A percentile compares a stretch with the other conserved stretches of the same genome.
Evolutionary conservation across 2,888 invertebrate genomes (phyloP).

Genomic region (Sinohyriopsis cumingii): DNA sequence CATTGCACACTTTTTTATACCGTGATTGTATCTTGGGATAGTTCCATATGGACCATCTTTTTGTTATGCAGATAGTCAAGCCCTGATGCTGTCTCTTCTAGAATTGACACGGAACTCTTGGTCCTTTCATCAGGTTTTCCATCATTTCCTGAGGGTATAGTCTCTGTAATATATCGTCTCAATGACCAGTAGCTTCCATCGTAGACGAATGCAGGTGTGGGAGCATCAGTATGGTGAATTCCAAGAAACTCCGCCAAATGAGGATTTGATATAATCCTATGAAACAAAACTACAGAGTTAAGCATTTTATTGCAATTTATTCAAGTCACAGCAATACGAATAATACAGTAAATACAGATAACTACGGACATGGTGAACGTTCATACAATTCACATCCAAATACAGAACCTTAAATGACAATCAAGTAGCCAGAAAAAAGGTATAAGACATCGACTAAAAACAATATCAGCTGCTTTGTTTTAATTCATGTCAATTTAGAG

Average conservation of each 20-base stretch:
- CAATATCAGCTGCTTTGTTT: too few species aligned
- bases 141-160: neutral
- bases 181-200: constrained; percentile 34
- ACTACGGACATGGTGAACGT: too few species aligned
- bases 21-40: constrained; percentile 57
- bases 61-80: constrained; percentile 58
- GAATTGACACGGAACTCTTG: neutral
- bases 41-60: constrained; percentile 63
- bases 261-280: neutral
- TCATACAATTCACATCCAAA: too few species aligned
- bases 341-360: too few species aligned
- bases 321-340: neutral
- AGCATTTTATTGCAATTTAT: neutral
- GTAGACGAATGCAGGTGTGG: constrained; percentile 34
- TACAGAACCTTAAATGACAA: too few species aligned
- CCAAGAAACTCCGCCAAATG: constrained; percentile 39
- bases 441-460: too few species aligned
- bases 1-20: constrained; percentile 33
- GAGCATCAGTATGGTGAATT: constrained; percentile 27
- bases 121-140: constrained; percentile 6
- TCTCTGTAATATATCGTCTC: constrained; percentile 12
- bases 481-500: too few species aligned
- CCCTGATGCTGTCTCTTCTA: constrained; percentile 39
- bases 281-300: neutral
- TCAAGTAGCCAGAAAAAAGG: too few species aligned